phyloP scores from a whole-genome alignment of 2,113 vertebrate species.

The Strix uralensis region DNA sequence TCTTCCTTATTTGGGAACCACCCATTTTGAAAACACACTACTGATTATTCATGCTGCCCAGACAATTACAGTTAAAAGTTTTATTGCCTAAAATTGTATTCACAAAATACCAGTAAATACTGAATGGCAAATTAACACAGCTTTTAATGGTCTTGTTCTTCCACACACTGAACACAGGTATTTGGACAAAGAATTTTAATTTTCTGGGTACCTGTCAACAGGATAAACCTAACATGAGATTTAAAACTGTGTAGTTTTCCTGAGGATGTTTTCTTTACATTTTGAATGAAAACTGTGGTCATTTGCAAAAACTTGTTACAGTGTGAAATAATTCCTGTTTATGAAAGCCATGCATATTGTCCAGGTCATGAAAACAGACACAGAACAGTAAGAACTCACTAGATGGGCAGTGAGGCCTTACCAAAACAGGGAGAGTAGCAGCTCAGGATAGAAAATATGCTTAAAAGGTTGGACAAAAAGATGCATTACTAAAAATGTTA shows the following conservation, averaged over 20 bases:
- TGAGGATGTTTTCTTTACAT: not conserved
- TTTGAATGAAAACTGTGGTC: not conserved
- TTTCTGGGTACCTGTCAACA: not conserved
- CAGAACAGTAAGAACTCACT: not conserved
- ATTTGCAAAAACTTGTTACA: not conserved
- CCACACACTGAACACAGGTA: not conserved
- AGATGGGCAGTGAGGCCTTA: not conserved
- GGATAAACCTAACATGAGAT: not conserved
- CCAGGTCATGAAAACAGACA: not conserved
- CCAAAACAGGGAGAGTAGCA: not conserved
- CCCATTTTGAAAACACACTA: not conserved
- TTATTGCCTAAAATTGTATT: not conserved
- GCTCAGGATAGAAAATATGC: not conserved
- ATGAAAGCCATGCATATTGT: not conserved
- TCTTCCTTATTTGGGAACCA: not conserved
- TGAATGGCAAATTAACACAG: not conserved
- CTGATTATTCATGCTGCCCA: not conserved
- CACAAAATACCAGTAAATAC: not conserved
- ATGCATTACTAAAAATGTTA: not conserved
- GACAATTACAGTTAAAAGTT: not conserved
- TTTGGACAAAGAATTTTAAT: not conserved
- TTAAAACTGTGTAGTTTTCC: not conserved
- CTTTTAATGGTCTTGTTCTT: not conserved
- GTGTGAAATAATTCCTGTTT: not conserved
- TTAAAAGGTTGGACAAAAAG: not conserved